Conservation (phyloP, 2,888 invertebrate species). For the Julus scandinavius region DNA sequence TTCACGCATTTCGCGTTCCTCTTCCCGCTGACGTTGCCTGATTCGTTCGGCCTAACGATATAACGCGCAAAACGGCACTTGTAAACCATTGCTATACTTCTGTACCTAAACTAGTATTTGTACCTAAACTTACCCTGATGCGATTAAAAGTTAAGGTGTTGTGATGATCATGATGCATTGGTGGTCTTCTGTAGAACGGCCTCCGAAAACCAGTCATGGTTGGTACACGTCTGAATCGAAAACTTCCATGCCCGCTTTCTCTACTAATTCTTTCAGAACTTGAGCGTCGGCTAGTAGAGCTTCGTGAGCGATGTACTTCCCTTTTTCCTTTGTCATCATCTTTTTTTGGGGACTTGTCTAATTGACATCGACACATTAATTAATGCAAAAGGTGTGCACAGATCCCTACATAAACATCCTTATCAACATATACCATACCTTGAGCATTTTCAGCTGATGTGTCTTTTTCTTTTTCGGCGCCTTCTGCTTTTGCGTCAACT, state of each 20-base stretch:
- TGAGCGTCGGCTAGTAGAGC: background rate
- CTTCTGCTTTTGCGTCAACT: conserved; percentile 22
- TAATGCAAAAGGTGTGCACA: no score
- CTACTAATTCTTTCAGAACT: conserved; percentile 12
- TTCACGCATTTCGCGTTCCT: conserved; percentile 75
- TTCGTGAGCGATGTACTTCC: conserved; percentile 55
- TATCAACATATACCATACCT: conserved; percentile 37
- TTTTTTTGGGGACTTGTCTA: conserved; percentile 18
- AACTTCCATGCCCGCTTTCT: background rate
- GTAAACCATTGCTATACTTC: background rate
- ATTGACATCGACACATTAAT: background rate
- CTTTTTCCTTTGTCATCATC: conserved; percentile 60
- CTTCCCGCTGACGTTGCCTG: conserved; percentile 78
- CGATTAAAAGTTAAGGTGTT: conserved; percentile 64
- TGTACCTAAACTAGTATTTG: background rate
- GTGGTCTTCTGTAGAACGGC: background rate
- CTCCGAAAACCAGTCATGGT: background rate
- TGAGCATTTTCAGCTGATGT: conserved; percentile 47
- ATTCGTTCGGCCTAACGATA: conserved; percentile 56
- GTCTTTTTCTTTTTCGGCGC: background rate
- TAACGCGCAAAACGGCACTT: background rate
- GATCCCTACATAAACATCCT: background rate
- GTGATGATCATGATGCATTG: conserved; percentile 62
- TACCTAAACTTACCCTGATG: conserved; percentile 62
- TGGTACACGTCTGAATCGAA: background rate